phyloP scores from a whole-genome alignment of 1,140 invertebrate genomes.

The Ephestia elutella region DNA sequence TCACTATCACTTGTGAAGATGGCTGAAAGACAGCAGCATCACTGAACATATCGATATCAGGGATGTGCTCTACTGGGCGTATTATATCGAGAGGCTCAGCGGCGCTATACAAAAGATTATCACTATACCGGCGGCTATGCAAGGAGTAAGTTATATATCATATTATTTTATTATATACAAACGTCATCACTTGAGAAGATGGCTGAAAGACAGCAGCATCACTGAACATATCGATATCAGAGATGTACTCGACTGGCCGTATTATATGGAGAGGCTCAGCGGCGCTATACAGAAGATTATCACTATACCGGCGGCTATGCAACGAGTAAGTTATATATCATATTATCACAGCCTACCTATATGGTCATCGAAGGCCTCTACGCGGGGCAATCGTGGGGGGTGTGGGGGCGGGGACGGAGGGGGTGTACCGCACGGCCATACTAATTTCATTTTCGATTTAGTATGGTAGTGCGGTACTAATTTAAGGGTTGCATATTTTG shows the following conservation, averaged over 20 bases:
- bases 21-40: slow-evolving; percentile 91
- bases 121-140: slow-evolving; percentile 98
- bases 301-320: background rate
- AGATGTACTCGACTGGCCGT: slow-evolving; percentile 97
- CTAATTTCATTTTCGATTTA: no score
- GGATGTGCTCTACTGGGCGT: slow-evolving; percentile 96
- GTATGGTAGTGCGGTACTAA: no score
- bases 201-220: slow-evolving; percentile 91
- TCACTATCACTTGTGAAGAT: slow-evolving; percentile 95
- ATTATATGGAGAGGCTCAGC: slow-evolving; percentile 95
- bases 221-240: slow-evolving; percentile 90
- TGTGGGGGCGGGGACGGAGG: no score
- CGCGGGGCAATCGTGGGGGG: no score
- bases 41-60: slow-evolving; percentile 90
- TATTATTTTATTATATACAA: no score
- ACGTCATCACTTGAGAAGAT: slow-evolving; percentile 93
- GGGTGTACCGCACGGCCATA: no score
- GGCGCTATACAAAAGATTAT: slow-evolving; percentile 99
- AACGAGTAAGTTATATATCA: no score
- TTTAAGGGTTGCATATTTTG: no score
- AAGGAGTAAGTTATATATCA: slow-evolving; percentile 89
- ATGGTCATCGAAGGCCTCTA: no score
- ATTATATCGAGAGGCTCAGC: slow-evolving; percentile 95
- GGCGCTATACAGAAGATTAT: slow-evolving; percentile 98
- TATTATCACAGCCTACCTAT: no score